These are phyloP conservation scores for Platycercus adscitus DNA, from an alignment of 2,113 vertebrate species.

Conservation along the genomic window DNA sequence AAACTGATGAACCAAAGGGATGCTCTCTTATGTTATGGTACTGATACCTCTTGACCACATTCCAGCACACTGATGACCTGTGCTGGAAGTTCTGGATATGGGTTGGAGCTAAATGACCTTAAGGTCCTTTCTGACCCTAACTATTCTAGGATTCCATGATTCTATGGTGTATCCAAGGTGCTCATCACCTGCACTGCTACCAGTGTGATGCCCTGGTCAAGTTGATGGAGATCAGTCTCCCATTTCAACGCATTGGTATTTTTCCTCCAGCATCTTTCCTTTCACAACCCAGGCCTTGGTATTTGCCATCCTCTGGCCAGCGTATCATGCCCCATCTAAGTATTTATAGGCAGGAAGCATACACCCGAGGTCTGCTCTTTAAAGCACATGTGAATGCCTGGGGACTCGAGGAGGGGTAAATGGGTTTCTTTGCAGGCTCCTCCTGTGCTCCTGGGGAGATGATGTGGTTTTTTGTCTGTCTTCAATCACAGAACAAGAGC, in stretches of 20 bases:
- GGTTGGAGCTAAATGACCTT: not conserved
- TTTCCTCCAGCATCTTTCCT: not conserved
- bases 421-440: constrained; percentile 24
- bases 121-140: not conserved
- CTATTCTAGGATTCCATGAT: not conserved
- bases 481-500: constrained; percentile 80
- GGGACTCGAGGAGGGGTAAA: not conserved
- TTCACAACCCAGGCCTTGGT: not conserved
- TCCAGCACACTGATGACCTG: not conserved
- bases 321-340: not conserved
- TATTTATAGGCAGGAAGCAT: not conserved
- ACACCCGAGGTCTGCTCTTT: not conserved
- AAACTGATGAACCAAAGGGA: not conserved
- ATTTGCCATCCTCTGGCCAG: not conserved
- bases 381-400: not conserved
- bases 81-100: not conserved
- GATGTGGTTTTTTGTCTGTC: constrained; percentile 80
- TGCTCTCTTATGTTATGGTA: not conserved
- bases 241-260: rapidly evolving
- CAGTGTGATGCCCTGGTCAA: not conserved
- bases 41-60: not conserved
- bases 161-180: not conserved
- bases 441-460: constrained; percentile 75
- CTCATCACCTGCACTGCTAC: not conserved
- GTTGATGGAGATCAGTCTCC: not conserved